Evolutionary conservation across 1,140 invertebrate species (phyloP).

Genomic region (Anadara kagoshimensis): DNA sequence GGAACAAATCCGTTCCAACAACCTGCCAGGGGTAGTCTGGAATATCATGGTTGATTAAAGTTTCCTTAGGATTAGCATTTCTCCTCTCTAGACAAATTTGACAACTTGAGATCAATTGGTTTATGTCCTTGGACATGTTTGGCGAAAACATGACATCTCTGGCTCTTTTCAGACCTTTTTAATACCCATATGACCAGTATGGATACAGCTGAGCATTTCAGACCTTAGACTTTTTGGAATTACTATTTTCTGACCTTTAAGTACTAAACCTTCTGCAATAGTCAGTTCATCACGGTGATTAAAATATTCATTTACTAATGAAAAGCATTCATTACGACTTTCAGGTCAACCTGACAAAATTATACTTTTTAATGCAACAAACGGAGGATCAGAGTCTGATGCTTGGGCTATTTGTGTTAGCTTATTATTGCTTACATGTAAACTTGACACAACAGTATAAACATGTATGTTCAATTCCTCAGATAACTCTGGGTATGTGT

Average conservation of each 20-base stretch:
- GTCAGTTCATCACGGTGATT: slow-evolving; percentile 42
- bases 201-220: slow-evolving; percentile 35
- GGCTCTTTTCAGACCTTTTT: slow-evolving; percentile 38
- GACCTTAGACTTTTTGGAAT: slow-evolving; percentile 17
- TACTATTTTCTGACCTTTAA: slow-evolving; percentile 46
- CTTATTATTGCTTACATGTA: slow-evolving; percentile 27
- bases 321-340: slow-evolving; percentile 9
- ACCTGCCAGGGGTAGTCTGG: too few species aligned
- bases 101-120: too few species aligned
- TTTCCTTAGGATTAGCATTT: too few species aligned
- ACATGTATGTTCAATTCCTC: slow-evolving; percentile 17
- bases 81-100: too few species aligned
- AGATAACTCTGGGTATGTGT: slow-evolving; percentile 18
- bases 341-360: slow-evolving; percentile 41
- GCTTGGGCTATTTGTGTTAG: neutral
- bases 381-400: slow-evolving; percentile 16
- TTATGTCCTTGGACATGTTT: too few species aligned
- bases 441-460: slow-evolving; percentile 3
- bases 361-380: slow-evolving; percentile 8
- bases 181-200: slow-evolving; percentile 44
- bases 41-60: too few species aligned
- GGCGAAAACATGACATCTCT: slow-evolving; percentile 44
- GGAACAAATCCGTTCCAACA: neutral
- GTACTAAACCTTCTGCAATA: slow-evolving; percentile 31
- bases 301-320: slow-evolving; percentile 22